Percentiles rank a stretch among this genome's conserved stretches.
Evolutionary conservation across 2,888 invertebrate genomes (phyloP).

Genomic region (Acanthacorydalis orientalis): DNA sequence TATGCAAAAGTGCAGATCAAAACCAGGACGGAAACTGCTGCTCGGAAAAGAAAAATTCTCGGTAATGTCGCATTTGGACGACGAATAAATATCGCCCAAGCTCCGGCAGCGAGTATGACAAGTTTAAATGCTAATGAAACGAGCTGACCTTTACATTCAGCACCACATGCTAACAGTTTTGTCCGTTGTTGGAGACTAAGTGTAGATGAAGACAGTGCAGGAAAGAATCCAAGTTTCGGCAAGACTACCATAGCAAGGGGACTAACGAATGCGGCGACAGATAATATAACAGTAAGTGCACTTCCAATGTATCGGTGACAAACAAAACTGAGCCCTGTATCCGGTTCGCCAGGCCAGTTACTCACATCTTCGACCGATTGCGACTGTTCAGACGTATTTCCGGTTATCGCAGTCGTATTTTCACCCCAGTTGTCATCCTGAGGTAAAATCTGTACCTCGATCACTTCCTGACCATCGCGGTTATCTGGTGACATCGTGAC

Average conservation of each 20-base stretch:
- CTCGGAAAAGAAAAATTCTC: slow-evolving; percentile 77
- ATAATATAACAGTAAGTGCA: slow-evolving; percentile 60
- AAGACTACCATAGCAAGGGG: slow-evolving; percentile 90
- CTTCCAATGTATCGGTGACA: slow-evolving; percentile 76
- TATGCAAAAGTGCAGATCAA: slow-evolving; percentile 89
- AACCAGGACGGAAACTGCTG: slow-evolving; percentile 73
- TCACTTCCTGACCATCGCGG: slow-evolving; percentile 74
- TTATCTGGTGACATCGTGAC: slow-evolving; percentile 68
- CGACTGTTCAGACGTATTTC: slow-evolving; percentile 90
- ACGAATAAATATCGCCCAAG: slow-evolving; percentile 84
- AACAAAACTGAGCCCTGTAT: slow-evolving; percentile 50
- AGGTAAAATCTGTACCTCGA: slow-evolving; percentile 89
- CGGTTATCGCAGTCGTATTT: slow-evolving; percentile 92
- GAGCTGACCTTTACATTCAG: slow-evolving; percentile 86
- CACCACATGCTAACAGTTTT: slow-evolving; percentile 66
- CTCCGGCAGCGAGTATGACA: slow-evolving; percentile 71
- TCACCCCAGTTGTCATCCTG: slow-evolving; percentile 99
- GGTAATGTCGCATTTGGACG: slow-evolving; percentile 77
- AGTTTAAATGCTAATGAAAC: slow-evolving; percentile 84
- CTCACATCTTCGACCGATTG: slow-evolving; percentile 84
- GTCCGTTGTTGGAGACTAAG: slow-evolving; percentile 51
- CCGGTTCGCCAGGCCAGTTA: slow-evolving; percentile 60
- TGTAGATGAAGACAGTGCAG: slow-evolving; percentile 47
- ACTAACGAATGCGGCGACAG: slow-evolving; percentile 72
- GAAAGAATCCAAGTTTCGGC: slow-evolving; percentile 77